A percentile compares a stretch with the other conserved stretches of the same genome.
Evolutionary conservation across 2,888 invertebrate species (phyloP).

Genomic region (Villa cingulata): DNA sequence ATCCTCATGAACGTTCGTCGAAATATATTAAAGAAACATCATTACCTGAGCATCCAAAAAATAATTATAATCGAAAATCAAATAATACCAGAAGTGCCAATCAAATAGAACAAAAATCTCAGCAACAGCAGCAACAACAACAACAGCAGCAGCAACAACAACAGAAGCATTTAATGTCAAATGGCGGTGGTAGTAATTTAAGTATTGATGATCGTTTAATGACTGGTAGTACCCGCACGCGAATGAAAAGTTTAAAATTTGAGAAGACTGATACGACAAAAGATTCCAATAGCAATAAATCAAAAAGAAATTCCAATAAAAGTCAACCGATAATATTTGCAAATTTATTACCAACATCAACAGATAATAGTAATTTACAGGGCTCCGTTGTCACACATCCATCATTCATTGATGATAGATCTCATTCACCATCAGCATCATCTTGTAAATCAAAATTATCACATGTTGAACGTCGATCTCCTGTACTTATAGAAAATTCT

Average conservation of each 20-base stretch:
- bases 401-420: constrained; percentile 5
- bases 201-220: background rate
- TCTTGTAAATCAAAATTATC: background rate
- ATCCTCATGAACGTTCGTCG: no score
- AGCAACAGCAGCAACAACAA: background rate
- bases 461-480: constrained; percentile 1
- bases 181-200: background rate
- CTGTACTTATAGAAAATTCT: constrained; percentile 3
- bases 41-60: background rate
- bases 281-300: background rate
- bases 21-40: background rate
- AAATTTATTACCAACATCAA: constrained; percentile 8
- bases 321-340: constrained; percentile 11
- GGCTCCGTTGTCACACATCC: background rate
- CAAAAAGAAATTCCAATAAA: background rate
- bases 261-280: no score
- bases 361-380: no score
- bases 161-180: background rate
- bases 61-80: background rate
- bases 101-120: no score
- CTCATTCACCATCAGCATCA: constrained; percentile 3
- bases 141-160: background rate
- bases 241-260: background rate
- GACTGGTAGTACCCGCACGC: background rate
- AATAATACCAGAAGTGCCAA: background rate